Evolutionary conservation across 2,888 invertebrate genomes (phyloP), one percentile per base, ranked within the genome.

Genomic region (Pelosia muscerda): DNA sequence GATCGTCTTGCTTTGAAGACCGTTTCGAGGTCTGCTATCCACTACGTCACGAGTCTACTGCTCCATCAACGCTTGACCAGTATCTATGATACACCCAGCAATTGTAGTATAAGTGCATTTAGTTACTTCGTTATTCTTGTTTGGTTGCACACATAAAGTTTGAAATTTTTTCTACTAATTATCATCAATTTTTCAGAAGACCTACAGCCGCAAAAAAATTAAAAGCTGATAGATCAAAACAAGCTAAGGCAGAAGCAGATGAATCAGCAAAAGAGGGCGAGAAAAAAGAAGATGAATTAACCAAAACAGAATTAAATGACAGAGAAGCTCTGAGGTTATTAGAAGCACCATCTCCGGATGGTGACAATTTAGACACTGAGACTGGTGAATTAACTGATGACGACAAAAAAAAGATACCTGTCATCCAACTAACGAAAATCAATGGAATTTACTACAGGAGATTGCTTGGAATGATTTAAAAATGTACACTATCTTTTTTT

Each of bases 371-470:
- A 26, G 85, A 85, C 62, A 15, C 81, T 73, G 78, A n/a, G 1
- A n/a, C 81, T 6, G 57, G 72, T 19, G 81, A 82, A 28, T 71
- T 87, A 0, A 81, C 77, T 62, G 75, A 78, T 54, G 71, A 71
- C 71, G 71, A 70, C 15, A 54, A 67, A 11, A 61, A 63, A 8
- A 59, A 69, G 0, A 73, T 81, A 38, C 85, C 86, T 1, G 83
- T 86, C 0, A 77, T 84, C 25, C 78, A 78, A 54, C 62, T 83
- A 1, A 82, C 79, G 79, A 90, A 87, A 73, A 85, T 91, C 13
- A 90, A 90, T 68, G 90, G 90, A 19, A 76, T 81, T 13, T 88
- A 88, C 71, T 86, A 78, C 38, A 88, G 88, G 65, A 78, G 87
- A 74, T 65, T 86, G 6, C 76, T 87, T 65, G 79, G 79, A n/a